A percentile compares a stretch with the other conserved stretches of the same genome.
These are phyloP conservation scores for Telenomus remus DNA, from an alignment of 1,140 invertebrate genomes.

Conservation along the genomic window DNA sequence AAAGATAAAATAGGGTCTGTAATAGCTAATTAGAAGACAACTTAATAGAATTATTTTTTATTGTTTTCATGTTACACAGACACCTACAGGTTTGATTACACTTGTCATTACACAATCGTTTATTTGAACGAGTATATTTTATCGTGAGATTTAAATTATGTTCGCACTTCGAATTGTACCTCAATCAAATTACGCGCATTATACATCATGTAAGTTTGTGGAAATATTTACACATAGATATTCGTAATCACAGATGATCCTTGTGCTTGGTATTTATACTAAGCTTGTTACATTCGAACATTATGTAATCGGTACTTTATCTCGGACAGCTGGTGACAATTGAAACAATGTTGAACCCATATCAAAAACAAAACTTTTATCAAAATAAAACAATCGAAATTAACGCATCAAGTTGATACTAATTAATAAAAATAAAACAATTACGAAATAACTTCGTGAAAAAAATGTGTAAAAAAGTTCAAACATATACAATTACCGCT, in stretches of 20 bases:
- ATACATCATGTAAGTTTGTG: conserved; percentile 57
- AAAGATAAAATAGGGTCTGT: too few relatives aligned
- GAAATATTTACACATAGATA: conserved; percentile 61
- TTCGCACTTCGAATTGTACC: conserved; percentile 44
- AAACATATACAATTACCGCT: conserved; percentile 30
- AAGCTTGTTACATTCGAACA: conserved; percentile 53
- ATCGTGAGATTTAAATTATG: conserved; percentile 50
- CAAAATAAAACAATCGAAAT: background rate
- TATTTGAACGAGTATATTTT: conserved; percentile 58
- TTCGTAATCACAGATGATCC: conserved; percentile 61
- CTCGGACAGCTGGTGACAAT: conserved; percentile 50
- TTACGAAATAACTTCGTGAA: too few relatives aligned
- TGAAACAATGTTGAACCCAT: conserved; percentile 24
- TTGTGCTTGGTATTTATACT: conserved; percentile 58
- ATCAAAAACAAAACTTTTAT: background rate
- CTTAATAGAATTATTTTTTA: conserved; percentile 58
- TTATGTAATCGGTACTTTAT: conserved; percentile 37
- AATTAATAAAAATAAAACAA: too few relatives aligned
- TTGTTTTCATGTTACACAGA: conserved; percentile 58
- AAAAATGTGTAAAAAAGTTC: background rate
- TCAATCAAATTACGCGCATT: conserved; percentile 54
- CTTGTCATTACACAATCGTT: conserved; percentile 59
- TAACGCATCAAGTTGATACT: too few relatives aligned
- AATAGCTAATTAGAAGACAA: too few relatives aligned
- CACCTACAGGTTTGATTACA: conserved; percentile 61